phyloP scores from a whole-genome alignment of 2,888 invertebrate species.

The Desoria tigrina region DNA sequence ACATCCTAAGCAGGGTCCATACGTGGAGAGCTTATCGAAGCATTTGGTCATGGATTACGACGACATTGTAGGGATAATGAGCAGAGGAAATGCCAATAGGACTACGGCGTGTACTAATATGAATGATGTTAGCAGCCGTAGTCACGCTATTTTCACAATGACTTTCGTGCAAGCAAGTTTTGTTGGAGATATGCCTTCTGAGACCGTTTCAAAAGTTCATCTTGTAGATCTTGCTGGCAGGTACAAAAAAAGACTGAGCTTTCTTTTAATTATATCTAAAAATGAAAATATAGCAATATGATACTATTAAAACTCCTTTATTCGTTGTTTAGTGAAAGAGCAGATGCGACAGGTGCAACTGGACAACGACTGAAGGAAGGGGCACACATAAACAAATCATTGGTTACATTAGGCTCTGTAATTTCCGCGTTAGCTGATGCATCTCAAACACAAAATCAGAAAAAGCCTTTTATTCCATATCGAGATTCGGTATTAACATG shows the following conservation, averaged over 20 bases:
- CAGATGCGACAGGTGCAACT: conserved; percentile 85
- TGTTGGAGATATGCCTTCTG: conserved; percentile 73
- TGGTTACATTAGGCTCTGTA: conserved; percentile 83
- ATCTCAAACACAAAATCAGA: conserved; percentile 39
- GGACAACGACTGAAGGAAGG: conserved; percentile 84
- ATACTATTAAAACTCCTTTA: not conserved
- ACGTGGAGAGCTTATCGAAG: conserved; percentile 82
- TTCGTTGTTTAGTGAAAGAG: conserved; percentile 69
- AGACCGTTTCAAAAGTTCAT: conserved; percentile 86
- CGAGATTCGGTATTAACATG: conserved; percentile 85
- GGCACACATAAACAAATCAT: conserved; percentile 85
- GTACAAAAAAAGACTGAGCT: conserved; percentile 58
- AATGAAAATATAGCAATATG: not conserved
- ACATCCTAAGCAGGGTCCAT: conserved; percentile 77
- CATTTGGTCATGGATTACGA: conserved; percentile 83
- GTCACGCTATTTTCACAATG: conserved; percentile 88
- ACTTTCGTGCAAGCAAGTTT: conserved; percentile 85
- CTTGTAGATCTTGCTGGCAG: conserved; percentile 86
- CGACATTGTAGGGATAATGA: conserved; percentile 79
- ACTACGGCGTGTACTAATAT: conserved; percentile 87
- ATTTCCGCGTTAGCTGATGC: conserved; percentile 74
- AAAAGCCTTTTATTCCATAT: conserved; percentile 74
- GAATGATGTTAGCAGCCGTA: conserved; percentile 88
- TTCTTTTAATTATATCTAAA: too few relatives aligned
- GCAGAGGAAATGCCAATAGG: conserved; percentile 76